Conservation (phyloP, 2,888 invertebrate genomes). For the Acleris laterana region DNA sequence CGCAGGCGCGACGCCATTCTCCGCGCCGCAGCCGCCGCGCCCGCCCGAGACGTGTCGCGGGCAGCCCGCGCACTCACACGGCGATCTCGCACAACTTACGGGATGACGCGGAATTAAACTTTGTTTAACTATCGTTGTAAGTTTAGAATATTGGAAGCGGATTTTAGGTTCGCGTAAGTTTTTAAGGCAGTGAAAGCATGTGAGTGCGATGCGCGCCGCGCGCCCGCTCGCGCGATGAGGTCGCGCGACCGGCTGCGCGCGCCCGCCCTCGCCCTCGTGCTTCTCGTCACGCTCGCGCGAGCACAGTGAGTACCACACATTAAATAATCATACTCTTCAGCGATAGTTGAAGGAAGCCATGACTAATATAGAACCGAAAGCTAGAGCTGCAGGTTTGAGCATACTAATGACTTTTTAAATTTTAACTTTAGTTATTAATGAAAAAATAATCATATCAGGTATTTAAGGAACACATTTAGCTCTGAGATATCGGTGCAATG, state of each 20-base stretch:
- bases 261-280: slow-evolving; percentile 53
- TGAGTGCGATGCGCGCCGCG: slow-evolving; percentile 73
- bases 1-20: slow-evolving; percentile 81
- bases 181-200: slow-evolving; percentile 47
- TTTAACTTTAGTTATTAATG: too few species aligned
- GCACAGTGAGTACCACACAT: slow-evolving; percentile 65
- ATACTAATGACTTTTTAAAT: too few species aligned
- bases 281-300: slow-evolving; percentile 57
- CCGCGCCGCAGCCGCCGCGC: slow-evolving; percentile 64
- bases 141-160: slow-evolving; percentile 30
- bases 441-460: too few species aligned
- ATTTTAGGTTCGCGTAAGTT: slow-evolving; percentile 37
- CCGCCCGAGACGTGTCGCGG: slow-evolving; percentile 55
- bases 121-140: not conserved
- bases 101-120: slow-evolving; percentile 46
- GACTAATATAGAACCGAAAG: too few species aligned
- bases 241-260: slow-evolving; percentile 43
- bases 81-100: slow-evolving; percentile 52
- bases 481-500: too few species aligned
- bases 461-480: too few species aligned
- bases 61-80: slow-evolving; percentile 42
- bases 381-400: too few species aligned
- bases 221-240: slow-evolving; percentile 46
- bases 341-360: too few species aligned
- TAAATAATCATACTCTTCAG: not conserved